Base-by-base conservation (phyloP, 2,113 vertebrate species). In the Anolis sagrei region DNA sequence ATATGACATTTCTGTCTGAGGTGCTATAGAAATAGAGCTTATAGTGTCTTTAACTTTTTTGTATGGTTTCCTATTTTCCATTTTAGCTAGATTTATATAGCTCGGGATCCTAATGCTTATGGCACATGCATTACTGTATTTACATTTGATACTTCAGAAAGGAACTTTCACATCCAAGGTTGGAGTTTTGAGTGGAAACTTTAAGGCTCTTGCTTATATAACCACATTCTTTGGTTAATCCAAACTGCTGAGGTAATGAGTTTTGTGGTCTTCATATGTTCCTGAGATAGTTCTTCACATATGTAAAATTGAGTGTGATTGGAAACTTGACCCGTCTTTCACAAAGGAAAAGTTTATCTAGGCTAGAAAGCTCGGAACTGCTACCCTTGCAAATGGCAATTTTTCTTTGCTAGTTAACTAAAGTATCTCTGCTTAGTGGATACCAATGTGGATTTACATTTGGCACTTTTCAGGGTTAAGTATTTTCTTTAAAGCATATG, bases 241-340 rank as follows among this genome's bases (percentile, higher is more conserved):
- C 90, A 91, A 93, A 95, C 92, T 93, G 93, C 94, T 94, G 92
- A 94, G 90, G 93, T 93, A 94, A 95, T 94, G 92, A 93, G 87
- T 94, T 95, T 93, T 86, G 92, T 93, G 92, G 93, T 92, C 92
- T 94, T 94, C 93, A 90, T 92, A 85, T 93, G 82, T 94, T 94
- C 92, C 93, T 93, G 92, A 92, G 91, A 92, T 91, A 92, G 92
- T 87, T 92, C 93, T 95, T 94, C 91, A 89, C 91, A 89, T 90
- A 88, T 92, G 87, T 89, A 93, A 88, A 87, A 86, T 73, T 18
- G 39, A 90, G 70, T 93, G 89, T 82, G 87, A 90, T 91, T 94
- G 93, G 89, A 92, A 4, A 87, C 93, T 93, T 90, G 85, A 86
- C 88, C 29, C 90, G 85, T 69, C 82, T 87, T 21, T 82, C 86